Conservation (phyloP, 2,888 invertebrate genomes). For the Sycophila texana region DNA sequence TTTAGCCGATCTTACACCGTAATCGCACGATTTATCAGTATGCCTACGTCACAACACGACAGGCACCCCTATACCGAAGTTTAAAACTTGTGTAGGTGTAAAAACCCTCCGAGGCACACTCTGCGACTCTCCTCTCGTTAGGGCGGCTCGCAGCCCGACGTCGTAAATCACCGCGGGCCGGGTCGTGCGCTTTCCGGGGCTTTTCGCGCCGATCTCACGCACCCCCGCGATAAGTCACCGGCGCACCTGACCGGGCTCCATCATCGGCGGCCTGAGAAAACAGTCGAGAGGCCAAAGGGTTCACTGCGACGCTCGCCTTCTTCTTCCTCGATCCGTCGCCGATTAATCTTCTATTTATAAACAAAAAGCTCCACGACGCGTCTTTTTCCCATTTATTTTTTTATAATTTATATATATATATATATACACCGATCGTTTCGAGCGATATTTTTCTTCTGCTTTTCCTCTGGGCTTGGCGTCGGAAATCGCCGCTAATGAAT, state of each 20-base stretch:
- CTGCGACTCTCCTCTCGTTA: no score
- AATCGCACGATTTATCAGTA: no score
- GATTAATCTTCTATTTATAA: slow-evolving; percentile 53
- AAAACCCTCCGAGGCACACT: neutral
- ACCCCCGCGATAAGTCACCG: slow-evolving; percentile 16
- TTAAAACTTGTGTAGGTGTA: no score
- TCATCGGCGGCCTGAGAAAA: slow-evolving; percentile 44
- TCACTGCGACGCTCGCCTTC: neutral
- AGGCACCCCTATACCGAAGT: no score
- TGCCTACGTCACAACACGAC: no score
- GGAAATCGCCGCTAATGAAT: slow-evolving; percentile 7
- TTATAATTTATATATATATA: no score
- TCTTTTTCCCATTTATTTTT: neutral
- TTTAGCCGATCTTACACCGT: no score
- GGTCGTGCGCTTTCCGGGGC: slow-evolving; percentile 11
- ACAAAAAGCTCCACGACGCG: neutral
- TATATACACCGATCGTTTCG: neutral
- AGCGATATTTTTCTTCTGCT: neutral
- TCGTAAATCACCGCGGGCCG: slow-evolving; percentile 2
- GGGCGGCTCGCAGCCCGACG: neutral
- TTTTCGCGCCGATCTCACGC: slow-evolving; percentile 2
- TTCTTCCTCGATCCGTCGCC: neutral
- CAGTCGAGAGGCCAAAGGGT: slow-evolving; percentile 35
- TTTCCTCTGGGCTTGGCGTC: neutral
- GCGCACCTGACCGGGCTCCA: slow-evolving; percentile 43